Conservation (phyloP, 1,140 invertebrate genomes). For the Antheraea pernyi region DNA sequence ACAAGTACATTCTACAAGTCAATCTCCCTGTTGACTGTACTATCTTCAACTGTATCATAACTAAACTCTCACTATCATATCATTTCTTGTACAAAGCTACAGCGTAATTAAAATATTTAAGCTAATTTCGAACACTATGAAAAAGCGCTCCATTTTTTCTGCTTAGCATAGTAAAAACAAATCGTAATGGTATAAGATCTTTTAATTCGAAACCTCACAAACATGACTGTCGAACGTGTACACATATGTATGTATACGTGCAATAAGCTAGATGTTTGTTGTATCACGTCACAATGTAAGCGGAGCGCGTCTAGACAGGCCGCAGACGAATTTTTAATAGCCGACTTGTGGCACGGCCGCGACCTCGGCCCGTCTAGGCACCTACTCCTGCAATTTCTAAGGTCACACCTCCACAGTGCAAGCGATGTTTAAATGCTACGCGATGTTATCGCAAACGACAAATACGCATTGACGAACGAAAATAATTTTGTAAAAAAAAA, state of each 20-base stretch:
- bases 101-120: too few relatives aligned
- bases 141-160: neutral
- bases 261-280: slow-evolving; percentile 39
- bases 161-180: neutral
- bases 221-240: neutral
- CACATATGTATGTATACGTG: slow-evolving; percentile 13
- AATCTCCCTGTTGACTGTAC: too few relatives aligned
- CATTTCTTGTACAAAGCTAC: too few relatives aligned
- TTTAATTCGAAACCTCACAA: neutral
- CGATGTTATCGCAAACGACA: neutral
- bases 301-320: slow-evolving; percentile 64
- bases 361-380: slow-evolving; percentile 15
- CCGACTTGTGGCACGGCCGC: slow-evolving; percentile 25
- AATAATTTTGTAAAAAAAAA: too few relatives aligned
- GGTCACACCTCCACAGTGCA: neutral
- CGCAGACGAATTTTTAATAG: slow-evolving; percentile 73
- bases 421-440: neutral
- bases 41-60: too few relatives aligned
- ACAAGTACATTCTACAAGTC: too few relatives aligned
- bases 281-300: slow-evolving; percentile 50
- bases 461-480: neutral
- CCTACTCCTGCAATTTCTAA: slow-evolving; percentile 4
- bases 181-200: neutral
- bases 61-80: too few relatives aligned
- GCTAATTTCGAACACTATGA: neutral